Evolutionary conservation across 2,797 vertebrate genomes (phyloP).

Genomic region (Eospalax fontanierii): DNA sequence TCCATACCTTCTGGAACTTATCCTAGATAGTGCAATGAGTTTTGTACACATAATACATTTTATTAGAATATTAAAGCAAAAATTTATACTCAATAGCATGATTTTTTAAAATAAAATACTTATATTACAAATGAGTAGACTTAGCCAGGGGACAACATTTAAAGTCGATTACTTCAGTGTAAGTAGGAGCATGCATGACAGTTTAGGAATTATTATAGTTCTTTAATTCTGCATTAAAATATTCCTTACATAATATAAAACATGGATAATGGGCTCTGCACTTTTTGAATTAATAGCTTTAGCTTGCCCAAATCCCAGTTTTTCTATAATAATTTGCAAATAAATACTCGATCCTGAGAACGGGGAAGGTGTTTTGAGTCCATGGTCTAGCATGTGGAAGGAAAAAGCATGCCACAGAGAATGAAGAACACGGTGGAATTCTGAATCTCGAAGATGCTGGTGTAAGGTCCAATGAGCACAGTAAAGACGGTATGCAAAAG

Average conservation of each 20-base stretch:
- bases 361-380: neutral
- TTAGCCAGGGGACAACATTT: neutral
- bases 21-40: neutral
- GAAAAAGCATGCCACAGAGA: neutral
- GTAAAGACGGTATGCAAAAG: no score
- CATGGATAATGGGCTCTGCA: neutral
- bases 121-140: slow-evolving; percentile 18
- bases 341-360: slow-evolving; percentile 6
- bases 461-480: no score
- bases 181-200: neutral
- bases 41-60: slow-evolving; percentile 31
- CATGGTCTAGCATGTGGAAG: neutral
- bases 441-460: neutral
- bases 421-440: neutral
- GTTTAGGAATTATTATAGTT: neutral
- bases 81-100: slow-evolving; percentile 10
- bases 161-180: neutral
- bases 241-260: neutral
- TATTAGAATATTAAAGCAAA: slow-evolving; percentile 63
- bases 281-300: neutral
- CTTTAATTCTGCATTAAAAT: slow-evolving; percentile 22
- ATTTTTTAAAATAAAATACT: slow-evolving; percentile 34
- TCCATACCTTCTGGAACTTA: slow-evolving; percentile 46
- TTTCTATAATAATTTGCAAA: slow-evolving; percentile 5
- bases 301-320: neutral